Evolutionary conservation across 2,113 vertebrate species (phyloP).

Genomic region (Galemys pyrenaicus): DNA sequence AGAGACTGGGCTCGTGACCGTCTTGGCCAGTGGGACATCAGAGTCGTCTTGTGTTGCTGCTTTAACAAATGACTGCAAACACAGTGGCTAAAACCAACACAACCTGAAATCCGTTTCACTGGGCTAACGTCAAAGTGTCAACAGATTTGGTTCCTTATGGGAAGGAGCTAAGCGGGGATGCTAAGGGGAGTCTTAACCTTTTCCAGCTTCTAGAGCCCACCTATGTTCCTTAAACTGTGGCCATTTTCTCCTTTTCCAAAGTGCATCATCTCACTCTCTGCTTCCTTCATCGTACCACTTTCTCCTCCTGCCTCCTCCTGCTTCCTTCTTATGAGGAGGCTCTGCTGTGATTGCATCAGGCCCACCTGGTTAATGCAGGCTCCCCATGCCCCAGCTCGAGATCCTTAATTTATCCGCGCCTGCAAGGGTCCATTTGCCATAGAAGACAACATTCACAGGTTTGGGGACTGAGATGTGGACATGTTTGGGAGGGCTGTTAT

Average conservation of each 20-base stretch:
- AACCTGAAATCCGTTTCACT: neutral
- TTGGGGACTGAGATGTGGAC: neutral
- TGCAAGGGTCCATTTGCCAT: neutral
- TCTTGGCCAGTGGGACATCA: neutral
- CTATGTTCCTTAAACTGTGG: neutral
- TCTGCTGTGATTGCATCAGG: neutral
- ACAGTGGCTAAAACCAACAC: neutral
- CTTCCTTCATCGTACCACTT: neutral
- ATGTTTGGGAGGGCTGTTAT: neutral
- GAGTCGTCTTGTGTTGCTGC: constrained; percentile 6
- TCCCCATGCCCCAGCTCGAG: neutral
- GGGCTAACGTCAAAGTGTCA: neutral
- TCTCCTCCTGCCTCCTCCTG: neutral
- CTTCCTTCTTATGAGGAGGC: neutral
- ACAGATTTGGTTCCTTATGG: neutral
- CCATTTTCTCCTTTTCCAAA: neutral
- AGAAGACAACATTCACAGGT: neutral
- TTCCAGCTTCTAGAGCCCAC: neutral
- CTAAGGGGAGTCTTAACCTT: neutral
- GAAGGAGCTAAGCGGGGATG: neutral
- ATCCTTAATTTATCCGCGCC: neutral
- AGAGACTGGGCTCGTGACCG: neutral
- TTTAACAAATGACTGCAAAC: neutral
- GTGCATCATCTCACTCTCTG: neutral
- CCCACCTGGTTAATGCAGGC: neutral